Evolutionary conservation across 1,140 invertebrate species (phyloP).

Genomic region (Lineus longissimus): DNA sequence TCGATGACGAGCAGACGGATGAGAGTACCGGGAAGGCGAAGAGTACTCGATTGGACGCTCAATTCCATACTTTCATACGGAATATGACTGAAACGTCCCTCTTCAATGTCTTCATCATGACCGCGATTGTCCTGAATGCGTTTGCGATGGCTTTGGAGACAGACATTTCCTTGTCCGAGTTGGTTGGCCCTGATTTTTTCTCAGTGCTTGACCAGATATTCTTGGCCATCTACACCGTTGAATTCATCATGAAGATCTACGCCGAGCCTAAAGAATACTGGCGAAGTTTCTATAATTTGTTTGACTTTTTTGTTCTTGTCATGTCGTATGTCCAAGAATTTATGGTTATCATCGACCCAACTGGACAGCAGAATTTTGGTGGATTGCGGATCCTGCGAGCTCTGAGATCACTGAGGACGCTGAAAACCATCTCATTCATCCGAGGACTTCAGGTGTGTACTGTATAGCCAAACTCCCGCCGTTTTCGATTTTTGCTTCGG

Average conservation of each 20-base stretch:
- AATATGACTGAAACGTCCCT: constrained; percentile 8
- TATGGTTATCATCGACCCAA: neutral
- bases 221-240: constrained; percentile 20
- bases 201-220: constrained; percentile 2
- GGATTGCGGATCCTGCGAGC: constrained; percentile 17
- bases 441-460: constrained; percentile 20
- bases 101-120: constrained; percentile 22
- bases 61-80: constrained; percentile 14
- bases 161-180: neutral
- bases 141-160: constrained; percentile 25
- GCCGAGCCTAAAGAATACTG: constrained; percentile 22
- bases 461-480: too few relatives aligned
- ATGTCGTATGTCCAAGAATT: constrained; percentile 17
- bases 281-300: constrained; percentile 23
- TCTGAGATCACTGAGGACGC: constrained; percentile 20
- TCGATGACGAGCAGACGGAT: too few relatives aligned
- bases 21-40: too few relatives aligned
- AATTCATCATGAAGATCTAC: constrained; percentile 28
- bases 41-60: constrained; percentile 2
- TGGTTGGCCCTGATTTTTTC: neutral
- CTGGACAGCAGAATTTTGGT: neutral
- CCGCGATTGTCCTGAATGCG: constrained; percentile 20
- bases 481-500: too few relatives aligned
- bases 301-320: constrained; percentile 23
- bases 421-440: constrained; percentile 26